phyloP scores from a whole-genome alignment of 2,797 vertebrate genomes.

The Clamator glandarius region DNA sequence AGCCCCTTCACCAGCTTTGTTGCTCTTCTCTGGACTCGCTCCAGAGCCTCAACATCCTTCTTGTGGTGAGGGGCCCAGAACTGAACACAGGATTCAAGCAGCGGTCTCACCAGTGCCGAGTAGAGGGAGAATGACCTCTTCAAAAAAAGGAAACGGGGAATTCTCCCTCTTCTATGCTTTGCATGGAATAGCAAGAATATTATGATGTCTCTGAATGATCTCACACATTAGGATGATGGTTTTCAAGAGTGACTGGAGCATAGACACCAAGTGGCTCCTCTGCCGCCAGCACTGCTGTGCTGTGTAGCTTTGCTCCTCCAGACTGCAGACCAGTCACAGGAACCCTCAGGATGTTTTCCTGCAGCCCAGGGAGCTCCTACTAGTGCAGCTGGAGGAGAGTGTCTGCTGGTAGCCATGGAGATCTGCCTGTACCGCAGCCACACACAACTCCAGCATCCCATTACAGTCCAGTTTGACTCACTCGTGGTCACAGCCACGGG shows the following conservation, averaged over 20 bases:
- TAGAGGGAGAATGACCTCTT: neutral
- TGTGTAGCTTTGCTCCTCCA: neutral
- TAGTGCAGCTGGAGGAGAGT: neutral
- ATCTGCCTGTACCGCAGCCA: neutral
- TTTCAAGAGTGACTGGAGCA: neutral
- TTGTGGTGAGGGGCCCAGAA: no score
- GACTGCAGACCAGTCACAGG: neutral
- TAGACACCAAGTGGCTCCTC: neutral
- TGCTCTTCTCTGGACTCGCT: no score
- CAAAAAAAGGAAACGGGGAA: neutral
- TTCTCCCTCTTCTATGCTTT: neutral
- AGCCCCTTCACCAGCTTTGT: no score
- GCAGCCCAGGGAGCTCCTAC: conserved; percentile 3
- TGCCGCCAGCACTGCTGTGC: neutral
- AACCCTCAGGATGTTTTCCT: neutral
- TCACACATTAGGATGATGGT: rapidly evolving
- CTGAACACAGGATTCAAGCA: no score
- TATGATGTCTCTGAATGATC: neutral
- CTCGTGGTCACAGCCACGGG: neutral
- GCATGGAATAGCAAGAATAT: neutral
- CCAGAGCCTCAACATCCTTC: no score
- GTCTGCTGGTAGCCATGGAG: neutral
- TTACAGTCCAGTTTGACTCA: neutral
- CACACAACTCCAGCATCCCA: neutral
- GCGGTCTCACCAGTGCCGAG: no score